A percentile compares a stretch with the other conserved stretches of the same genome.
Evolutionary conservation across 2,888 invertebrate genomes (phyloP).

Genomic region (Drosophila falleni): DNA sequence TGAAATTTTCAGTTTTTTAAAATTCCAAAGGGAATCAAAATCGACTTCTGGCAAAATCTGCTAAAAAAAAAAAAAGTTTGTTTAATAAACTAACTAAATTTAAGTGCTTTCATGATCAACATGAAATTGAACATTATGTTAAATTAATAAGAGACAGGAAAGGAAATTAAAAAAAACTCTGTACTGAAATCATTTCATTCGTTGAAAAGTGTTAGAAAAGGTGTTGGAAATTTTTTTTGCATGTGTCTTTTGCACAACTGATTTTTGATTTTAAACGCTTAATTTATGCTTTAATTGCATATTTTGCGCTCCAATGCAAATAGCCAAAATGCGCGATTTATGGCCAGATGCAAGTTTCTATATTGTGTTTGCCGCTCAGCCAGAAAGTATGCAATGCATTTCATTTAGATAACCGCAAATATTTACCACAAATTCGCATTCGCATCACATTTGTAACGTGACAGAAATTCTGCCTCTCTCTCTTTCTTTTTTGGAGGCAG

Average conservation of each 20-base stretch:
- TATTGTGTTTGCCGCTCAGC: conserved; percentile 22
- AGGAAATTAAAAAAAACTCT: too few relatives aligned
- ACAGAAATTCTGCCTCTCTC: conserved; percentile 32
- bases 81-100: too few relatives aligned
- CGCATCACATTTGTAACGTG: conserved; percentile 61
- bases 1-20: too few relatives aligned
- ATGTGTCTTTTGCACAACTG: conserved; percentile 38
- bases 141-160: too few relatives aligned
- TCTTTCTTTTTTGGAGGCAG: neutral
- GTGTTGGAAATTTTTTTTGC: neutral
- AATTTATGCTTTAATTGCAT: conserved; percentile 78
- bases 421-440: conserved; percentile 74
- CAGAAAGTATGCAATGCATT: conserved; percentile 68
- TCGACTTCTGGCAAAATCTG: too few relatives aligned
- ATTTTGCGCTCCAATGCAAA: conserved; percentile 63
- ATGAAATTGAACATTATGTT: too few relatives aligned
- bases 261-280: conserved; percentile 55
- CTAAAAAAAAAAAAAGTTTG: too few relatives aligned
- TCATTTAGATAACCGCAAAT: conserved; percentile 81
- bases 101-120: too few relatives aligned
- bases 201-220: neutral
- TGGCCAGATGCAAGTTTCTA: conserved; percentile 12
- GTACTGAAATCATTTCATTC: neutral
- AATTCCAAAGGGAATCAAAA: too few relatives aligned
- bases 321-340: conserved; percentile 37